Conservation (phyloP, 2,113 vertebrate genomes). For the Chionodraco myersi region DNA sequence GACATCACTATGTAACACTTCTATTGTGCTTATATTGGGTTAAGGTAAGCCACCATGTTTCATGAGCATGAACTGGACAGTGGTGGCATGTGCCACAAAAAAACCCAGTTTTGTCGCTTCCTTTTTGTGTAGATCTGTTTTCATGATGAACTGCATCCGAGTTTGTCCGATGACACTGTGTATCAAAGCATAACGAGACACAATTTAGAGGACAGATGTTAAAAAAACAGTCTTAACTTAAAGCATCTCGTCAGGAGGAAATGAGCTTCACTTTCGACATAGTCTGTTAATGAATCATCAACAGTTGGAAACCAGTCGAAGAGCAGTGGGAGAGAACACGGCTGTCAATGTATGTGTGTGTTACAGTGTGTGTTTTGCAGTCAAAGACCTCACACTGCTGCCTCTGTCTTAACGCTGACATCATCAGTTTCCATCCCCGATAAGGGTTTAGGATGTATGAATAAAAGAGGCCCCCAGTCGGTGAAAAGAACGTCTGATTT, state of each 20-base stretch:
- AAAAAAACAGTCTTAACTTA: not conserved
- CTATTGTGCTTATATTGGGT: not conserved
- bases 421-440: conserved; percentile 31
- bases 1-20: too few species aligned
- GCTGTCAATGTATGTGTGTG: conserved; percentile 34
- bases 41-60: conserved; percentile 2
- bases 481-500: conserved; percentile 9
- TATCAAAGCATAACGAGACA: not conserved
- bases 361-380: conserved; percentile 2
- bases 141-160: conserved; percentile 34
- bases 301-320: conserved; percentile 48
- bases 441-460: conserved; percentile 1
- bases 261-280: conserved; percentile 31
- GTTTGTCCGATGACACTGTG: not conserved
- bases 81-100: not conserved
- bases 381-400: conserved; percentile 35
- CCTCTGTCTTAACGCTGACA: conserved; percentile 45
- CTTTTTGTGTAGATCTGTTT: not conserved
- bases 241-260: conserved; percentile 21
- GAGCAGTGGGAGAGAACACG: conserved; percentile 50
- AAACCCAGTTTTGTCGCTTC: conserved; percentile 4
- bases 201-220: not conserved
- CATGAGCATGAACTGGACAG: not conserved
- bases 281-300: conserved; percentile 68
- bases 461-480: not conserved